Conservation (phyloP, 1,140 invertebrate species). For the Diorhabda elongata region DNA sequence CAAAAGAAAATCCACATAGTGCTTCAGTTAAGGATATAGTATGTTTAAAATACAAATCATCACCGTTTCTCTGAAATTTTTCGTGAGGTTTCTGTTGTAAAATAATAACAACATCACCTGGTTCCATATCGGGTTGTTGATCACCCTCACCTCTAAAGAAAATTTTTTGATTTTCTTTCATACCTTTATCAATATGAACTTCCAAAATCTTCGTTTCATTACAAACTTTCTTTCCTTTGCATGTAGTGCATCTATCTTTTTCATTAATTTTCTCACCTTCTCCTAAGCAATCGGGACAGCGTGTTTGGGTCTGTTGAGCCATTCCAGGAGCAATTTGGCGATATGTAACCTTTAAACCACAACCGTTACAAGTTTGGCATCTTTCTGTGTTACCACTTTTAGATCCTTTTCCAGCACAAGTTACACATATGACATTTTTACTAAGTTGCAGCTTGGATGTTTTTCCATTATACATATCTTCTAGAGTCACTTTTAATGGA, state of each 20-base stretch:
- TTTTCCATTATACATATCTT: constrained; percentile 89
- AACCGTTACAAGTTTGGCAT: constrained; percentile 74
- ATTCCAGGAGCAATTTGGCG: constrained; percentile 74
- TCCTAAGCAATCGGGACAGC: constrained; percentile 66
- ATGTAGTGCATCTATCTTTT: constrained; percentile 75
- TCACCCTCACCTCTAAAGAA: constrained; percentile 85
- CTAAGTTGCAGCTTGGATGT: constrained; percentile 77
- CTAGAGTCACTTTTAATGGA: constrained; percentile 73
- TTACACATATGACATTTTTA: constrained; percentile 80
- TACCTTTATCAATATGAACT: constrained; percentile 85
- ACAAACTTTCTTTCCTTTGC: constrained; percentile 76
- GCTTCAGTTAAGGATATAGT: constrained; percentile 79
- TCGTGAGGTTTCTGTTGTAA: constrained; percentile 79
- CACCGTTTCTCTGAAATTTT: constrained; percentile 67
- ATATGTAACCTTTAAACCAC: constrained; percentile 67
- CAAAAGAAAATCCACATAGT: constrained; percentile 82
- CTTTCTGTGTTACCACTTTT: constrained; percentile 68
- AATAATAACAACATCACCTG: constrained; percentile 86
- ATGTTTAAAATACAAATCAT: constrained; percentile 73
- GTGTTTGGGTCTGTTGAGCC: constrained; percentile 77
- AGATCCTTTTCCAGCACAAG: constrained; percentile 80
- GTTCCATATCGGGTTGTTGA: constrained; percentile 76
- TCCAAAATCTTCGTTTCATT: constrained; percentile 78
- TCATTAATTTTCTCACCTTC: constrained; percentile 73
- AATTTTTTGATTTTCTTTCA: constrained; percentile 84